Evolutionary conservation across 2,113 vertebrate species (phyloP).

Genomic region (Aegotheles bennettii): DNA sequence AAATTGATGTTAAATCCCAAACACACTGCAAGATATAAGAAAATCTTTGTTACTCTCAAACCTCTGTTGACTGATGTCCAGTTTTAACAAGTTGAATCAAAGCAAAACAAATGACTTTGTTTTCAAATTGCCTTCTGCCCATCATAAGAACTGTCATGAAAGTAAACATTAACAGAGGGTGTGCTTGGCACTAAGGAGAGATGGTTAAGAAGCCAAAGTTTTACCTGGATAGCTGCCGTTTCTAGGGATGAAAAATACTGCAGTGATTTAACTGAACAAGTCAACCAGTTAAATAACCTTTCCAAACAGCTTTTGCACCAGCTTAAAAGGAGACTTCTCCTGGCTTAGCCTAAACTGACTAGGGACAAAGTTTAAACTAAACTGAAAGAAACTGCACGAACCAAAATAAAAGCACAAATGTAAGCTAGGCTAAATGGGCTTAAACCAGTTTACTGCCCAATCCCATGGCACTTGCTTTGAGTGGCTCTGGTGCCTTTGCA

Average conservation of each 20-base stretch:
- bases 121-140: background rate
- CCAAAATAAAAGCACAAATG: background rate
- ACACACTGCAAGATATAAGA: background rate
- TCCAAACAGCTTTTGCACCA: background rate
- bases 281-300: background rate
- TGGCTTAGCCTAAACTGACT: background rate
- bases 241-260: background rate
- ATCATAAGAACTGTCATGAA: background rate
- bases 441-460: background rate
- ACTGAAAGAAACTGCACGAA: background rate
- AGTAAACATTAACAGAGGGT: background rate
- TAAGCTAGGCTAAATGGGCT: background rate
- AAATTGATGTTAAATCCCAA: background rate
- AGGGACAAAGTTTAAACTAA: background rate
- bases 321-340: background rate
- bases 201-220: background rate
- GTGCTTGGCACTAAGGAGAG: background rate
- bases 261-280: background rate
- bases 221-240: background rate
- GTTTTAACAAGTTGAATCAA: background rate
- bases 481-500: background rate
- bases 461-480: background rate
- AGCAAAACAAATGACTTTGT: background rate
- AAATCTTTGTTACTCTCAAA: background rate
- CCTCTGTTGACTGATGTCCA: fast-evolving